These are phyloP conservation scores for Semotilus atromaculatus DNA, from an alignment of 2,797 vertebrate species.

Conservation along the genomic window DNA sequence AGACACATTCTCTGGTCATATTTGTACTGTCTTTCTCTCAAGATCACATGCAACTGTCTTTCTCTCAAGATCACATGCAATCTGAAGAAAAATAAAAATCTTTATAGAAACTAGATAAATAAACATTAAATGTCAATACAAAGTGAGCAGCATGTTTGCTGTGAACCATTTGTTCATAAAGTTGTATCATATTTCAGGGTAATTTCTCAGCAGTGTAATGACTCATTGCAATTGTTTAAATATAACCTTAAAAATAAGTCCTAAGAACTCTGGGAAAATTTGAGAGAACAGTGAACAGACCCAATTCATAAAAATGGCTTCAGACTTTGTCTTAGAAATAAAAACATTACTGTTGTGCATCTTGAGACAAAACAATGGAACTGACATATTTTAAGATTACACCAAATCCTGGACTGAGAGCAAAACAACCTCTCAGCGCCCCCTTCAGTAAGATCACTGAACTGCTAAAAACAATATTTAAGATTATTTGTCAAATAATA, in stretches of 20 bases:
- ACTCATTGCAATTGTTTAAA: constrained; percentile 33
- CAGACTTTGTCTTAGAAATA: not conserved
- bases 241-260: not conserved
- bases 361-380: not conserved
- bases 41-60: constrained; percentile 14
- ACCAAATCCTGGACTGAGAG: not conserved
- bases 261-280: not conserved
- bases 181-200: not conserved
- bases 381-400: not conserved
- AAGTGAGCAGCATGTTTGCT: constrained; percentile 8
- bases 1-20: not conserved
- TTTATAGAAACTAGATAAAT: constrained; percentile 7
- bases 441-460: constrained; percentile 20
- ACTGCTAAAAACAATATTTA: not conserved
- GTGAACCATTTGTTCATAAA: not conserved
- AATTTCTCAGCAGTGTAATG: constrained; percentile 9
- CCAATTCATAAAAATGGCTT: not conserved
- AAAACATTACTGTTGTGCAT: not conserved
- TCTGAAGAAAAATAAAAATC: not conserved
- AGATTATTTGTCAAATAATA: not conserved
- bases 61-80: constrained; percentile 4
- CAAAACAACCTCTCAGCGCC: constrained; percentile 38
- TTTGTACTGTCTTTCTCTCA: constrained; percentile 22
- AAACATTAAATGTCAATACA: not conserved
- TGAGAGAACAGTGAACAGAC: not conserved